These are phyloP conservation scores for Onychomys arenicola DNA, from an alignment of 2,797 vertebrate genomes.

Conservation along the genomic window DNA sequence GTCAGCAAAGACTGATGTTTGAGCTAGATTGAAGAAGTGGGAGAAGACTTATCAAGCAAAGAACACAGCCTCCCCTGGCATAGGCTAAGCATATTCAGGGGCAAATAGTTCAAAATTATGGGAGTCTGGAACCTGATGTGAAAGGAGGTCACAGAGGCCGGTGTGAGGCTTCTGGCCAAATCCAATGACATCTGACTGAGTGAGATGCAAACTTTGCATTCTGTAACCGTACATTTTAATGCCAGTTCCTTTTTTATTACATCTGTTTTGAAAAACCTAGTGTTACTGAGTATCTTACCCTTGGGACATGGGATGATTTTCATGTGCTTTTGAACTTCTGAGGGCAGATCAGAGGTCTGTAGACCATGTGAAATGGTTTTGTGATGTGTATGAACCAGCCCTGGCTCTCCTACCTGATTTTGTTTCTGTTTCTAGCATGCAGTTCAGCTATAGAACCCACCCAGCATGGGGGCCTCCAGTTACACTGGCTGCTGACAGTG, in stretches of 20 bases:
- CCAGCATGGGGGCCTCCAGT: background rate
- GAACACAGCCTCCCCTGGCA: background rate
- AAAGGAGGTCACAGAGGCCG: background rate
- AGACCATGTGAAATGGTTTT: background rate
- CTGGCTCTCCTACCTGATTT: background rate
- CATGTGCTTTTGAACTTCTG: background rate
- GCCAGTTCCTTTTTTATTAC: background rate
- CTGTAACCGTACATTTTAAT: constrained; percentile 17
- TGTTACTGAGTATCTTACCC: background rate
- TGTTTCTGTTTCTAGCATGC: constrained; percentile 39
- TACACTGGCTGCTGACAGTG: background rate
- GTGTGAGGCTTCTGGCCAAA: background rate
- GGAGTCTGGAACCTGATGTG: background rate
- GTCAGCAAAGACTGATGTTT: constrained; percentile 30
- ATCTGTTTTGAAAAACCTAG: constrained; percentile 6
- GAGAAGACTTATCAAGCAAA: background rate
- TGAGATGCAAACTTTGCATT: constrained; percentile 5
- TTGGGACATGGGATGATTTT: background rate
- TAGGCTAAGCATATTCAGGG: background rate
- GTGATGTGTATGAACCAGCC: background rate
- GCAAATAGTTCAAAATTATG: background rate
- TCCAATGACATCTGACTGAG: constrained; percentile 1
- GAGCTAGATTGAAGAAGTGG: constrained; percentile 7
- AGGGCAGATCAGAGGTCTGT: background rate
- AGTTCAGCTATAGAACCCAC: background rate